phyloP scores from a whole-genome alignment of 2,113 vertebrate species.

The Ranitomeya variabilis region DNA sequence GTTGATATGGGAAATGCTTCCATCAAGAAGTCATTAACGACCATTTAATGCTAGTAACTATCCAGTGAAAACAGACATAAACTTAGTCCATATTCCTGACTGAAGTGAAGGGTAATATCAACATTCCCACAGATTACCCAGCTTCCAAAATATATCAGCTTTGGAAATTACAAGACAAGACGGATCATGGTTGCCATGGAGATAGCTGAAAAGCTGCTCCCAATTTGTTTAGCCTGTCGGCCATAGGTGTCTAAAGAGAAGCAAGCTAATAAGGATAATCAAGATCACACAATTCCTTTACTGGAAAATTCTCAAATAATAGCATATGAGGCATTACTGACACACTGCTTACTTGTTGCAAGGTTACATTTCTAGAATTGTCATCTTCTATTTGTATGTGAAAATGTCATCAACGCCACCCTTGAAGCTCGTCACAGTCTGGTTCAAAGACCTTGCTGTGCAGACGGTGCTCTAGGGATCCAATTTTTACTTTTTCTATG shows the following conservation, averaged over 20 bases:
- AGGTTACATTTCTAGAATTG: background rate
- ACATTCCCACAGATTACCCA: slow-evolving; percentile 37
- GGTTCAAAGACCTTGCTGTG: background rate
- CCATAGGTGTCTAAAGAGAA: background rate
- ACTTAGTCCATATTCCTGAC: slow-evolving; percentile 12
- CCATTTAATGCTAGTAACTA: background rate
- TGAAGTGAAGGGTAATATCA: slow-evolving; percentile 17
- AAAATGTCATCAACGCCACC: background rate
- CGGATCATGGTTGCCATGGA: slow-evolving; percentile 15
- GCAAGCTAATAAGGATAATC: background rate
- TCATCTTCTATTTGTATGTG: background rate
- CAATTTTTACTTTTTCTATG: background rate
- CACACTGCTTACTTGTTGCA: background rate
- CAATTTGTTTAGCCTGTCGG: slow-evolving; percentile 14
- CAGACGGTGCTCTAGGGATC: background rate
- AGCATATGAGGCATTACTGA: background rate
- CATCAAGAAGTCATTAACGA: background rate
- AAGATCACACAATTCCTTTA: slow-evolving; percentile 9
- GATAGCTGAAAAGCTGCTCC: background rate
- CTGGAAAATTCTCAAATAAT: background rate
- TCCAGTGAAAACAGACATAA: background rate
- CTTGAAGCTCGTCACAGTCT: background rate
- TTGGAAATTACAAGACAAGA: background rate
- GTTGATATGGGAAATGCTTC: background rate
- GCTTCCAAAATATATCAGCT: slow-evolving; percentile 40